Base-by-base conservation (phyloP, 2,797 vertebrate genomes). In the Eulemur mongoz region DNA sequence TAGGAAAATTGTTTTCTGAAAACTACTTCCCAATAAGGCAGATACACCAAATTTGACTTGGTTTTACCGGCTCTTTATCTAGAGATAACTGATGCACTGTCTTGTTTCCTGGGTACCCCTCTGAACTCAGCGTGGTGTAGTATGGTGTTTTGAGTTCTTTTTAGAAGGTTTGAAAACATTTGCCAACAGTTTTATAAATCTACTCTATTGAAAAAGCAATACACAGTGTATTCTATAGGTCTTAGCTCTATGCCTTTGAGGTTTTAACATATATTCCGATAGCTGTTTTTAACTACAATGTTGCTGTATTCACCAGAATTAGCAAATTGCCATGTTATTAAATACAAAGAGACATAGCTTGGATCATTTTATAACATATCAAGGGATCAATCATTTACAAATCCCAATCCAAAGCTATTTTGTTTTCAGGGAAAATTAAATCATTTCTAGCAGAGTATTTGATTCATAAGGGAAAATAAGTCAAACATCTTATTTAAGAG, bases 161-260 rank as follows among this genome's bases (percentile, higher is more conserved):
- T 89, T 89, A 52, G n/a, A 97, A 72, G 61, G 43, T 63, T 78
- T 96, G 84, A 94, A 96, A 95, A 96, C 84, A 96, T 97, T 97
- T 97, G 93, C 97, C 92, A 81, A 86, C 86, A 83, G 87, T 96
- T 96, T 93, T 98, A 93, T 92, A 97, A 96, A 91, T 88, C 87
- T 95, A 94, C 59, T 97, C 32, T 97, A 82, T 95, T 96, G 83
- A 89, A 96, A 97, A 98, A 98, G 98, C 98, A 99, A 98, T 98
- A 98, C 98, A 96, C 59, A 94, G 17, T 97, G 70, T 97, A 96
- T 61, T 98, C 61, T 48, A 79, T 93, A 96, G 97, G 97, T 96
- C 94, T 92, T 98, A 95, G 93, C 95, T 85, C 85, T 90, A 93
- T 85, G 88, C 85, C 96, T 98, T 94, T 97, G 73, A 96, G 76